Evolutionary conservation across 92 coral and sea anemone genomes (phyloP).

Genomic region (Siderastrea radians): DNA sequence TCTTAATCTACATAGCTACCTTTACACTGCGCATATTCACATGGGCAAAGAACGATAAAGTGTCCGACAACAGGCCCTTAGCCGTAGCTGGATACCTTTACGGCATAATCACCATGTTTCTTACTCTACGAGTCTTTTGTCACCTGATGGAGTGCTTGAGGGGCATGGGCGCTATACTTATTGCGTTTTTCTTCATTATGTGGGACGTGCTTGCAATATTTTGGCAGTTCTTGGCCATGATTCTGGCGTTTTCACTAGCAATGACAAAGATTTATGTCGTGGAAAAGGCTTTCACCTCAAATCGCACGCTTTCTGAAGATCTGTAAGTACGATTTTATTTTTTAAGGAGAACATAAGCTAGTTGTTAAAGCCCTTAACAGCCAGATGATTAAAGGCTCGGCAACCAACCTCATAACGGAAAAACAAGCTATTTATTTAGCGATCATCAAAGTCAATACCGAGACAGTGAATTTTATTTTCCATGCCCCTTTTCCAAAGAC

Average conservation of each 20-base stretch:
- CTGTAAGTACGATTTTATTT: neutral
- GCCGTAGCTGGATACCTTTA: constrained; percentile 53
- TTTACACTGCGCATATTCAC: constrained; percentile 30
- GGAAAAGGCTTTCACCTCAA: constrained; percentile 16
- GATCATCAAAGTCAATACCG: too few species aligned
- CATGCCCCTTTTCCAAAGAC: too few species aligned
- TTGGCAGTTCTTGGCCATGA: constrained; percentile 44
- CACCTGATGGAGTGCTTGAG: constrained; percentile 56
- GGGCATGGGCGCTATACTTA: constrained; percentile 53
- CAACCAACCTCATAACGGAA: too few species aligned
- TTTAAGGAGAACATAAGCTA: too few species aligned
- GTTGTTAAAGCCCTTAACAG: too few species aligned
- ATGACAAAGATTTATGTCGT: constrained; percentile 52
- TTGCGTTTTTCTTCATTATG: constrained; percentile 59
- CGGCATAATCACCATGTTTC: constrained; percentile 56
- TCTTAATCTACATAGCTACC: constrained; percentile 16
- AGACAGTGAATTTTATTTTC: too few species aligned
- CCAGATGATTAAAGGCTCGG: too few species aligned
- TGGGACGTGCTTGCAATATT: constrained; percentile 36
- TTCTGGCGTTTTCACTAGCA: constrained; percentile 56
- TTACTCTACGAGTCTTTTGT: constrained; percentile 59
- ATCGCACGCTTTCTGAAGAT: neutral
- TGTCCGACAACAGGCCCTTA: constrained; percentile 34
- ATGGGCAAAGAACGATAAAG: constrained; percentile 19
- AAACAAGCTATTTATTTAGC: too few species aligned